Conservation (phyloP, 2,888 invertebrate species). For the Thelaira solivaga region DNA sequence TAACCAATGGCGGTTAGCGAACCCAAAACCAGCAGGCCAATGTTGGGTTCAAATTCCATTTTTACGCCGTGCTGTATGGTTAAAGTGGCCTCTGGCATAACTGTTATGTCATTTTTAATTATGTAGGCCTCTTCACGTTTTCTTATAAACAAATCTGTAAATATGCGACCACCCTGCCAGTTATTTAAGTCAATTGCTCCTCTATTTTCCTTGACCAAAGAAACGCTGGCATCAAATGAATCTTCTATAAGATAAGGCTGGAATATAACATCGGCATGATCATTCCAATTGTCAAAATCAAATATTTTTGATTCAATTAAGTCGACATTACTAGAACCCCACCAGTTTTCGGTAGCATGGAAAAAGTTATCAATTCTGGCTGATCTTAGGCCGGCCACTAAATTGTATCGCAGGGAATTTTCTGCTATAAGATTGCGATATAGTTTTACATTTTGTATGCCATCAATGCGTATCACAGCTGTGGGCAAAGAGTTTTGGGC, state of each 20-base stretch:
- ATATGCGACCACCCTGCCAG: constrained; percentile 85
- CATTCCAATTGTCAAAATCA: constrained; percentile 99
- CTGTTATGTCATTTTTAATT: constrained; percentile 92
- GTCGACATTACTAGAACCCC: constrained; percentile 88
- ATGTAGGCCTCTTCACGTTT: constrained; percentile 85
- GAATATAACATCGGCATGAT: constrained; percentile 94
- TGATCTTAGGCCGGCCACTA: constrained; percentile 94
- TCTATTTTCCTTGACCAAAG: constrained; percentile 79
- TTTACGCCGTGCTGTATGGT: constrained; percentile 92
- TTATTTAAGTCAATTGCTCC: constrained; percentile 81
- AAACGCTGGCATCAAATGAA: constrained; percentile 86
- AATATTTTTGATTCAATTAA: constrained; percentile 91
- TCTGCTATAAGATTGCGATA: constrained; percentile 92
- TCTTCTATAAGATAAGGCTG: constrained; percentile 91
- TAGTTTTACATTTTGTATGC: constrained; percentile 94
- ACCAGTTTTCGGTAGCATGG: constrained; percentile 96
- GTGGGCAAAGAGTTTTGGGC: constrained; percentile 79
- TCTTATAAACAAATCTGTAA: constrained; percentile 82
- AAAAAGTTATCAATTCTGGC: constrained; percentile 91
- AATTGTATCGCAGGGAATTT: constrained; percentile 90
- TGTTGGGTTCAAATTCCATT: constrained; percentile 95
- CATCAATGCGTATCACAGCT: constrained; percentile 93
- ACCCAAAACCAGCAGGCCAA: constrained; percentile 96
- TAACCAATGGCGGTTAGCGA: constrained; percentile 90
- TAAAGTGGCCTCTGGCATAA: constrained; percentile 95